A percentile compares a stretch with the other conserved stretches of the same genome.
phyloP scores from a whole-genome alignment of 2,113 vertebrate genomes.

The Hemibagrus wyckioides region DNA sequence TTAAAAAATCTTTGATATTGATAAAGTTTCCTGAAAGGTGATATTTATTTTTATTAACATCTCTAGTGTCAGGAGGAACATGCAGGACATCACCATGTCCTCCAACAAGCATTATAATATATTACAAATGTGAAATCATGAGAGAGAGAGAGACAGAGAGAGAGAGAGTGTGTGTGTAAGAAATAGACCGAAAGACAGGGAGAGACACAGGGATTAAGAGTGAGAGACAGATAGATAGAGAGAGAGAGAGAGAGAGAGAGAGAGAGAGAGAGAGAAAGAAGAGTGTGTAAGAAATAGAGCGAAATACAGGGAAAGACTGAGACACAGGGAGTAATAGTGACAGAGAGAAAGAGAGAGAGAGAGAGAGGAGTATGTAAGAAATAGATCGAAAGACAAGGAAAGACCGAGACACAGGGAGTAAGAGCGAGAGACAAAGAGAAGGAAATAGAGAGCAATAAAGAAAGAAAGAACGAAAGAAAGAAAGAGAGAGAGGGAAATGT shows the following conservation, averaged over 20 bases:
- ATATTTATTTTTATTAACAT: not conserved
- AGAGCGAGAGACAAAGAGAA: not conserved
- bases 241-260: too few relatives aligned
- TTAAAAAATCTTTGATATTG: not conserved
- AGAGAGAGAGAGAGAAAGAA: not conserved
- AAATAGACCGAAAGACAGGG: too few relatives aligned
- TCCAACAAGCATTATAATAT: too few relatives aligned
- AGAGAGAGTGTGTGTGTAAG: too few relatives aligned
- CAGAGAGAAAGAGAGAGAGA: not conserved
- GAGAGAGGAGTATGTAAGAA: too few relatives aligned
- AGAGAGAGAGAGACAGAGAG: too few relatives aligned
- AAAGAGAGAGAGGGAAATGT: not conserved
- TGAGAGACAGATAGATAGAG: too few relatives aligned
- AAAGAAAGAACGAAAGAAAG: not conserved
- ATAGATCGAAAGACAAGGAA: not conserved
- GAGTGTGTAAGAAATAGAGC: not conserved
- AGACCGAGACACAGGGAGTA: not conserved
- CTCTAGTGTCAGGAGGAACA: not conserved
- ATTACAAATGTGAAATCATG: too few relatives aligned
- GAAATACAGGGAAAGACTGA: not conserved
- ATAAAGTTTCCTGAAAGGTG: not conserved
- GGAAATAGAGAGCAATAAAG: conserved; percentile 3
- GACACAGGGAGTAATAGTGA: not conserved
- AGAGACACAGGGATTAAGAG: too few relatives aligned
- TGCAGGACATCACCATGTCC: not conserved